These are phyloP conservation scores for Habropoda laboriosa DNA, from an alignment of 1,140 invertebrate genomes.

Conservation along the genomic window DNA sequence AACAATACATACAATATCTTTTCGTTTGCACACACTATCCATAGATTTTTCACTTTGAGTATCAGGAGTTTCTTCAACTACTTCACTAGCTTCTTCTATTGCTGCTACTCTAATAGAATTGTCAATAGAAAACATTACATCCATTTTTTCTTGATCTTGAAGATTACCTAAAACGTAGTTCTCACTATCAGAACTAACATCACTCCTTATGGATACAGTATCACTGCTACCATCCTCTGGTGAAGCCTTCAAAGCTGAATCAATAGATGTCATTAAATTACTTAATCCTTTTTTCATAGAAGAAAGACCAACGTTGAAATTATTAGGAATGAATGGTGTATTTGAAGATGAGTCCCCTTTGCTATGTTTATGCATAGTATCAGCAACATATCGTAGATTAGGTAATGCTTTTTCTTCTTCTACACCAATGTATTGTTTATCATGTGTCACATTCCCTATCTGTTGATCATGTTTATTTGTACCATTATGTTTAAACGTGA, in stretches of 20 bases:
- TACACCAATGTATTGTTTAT: conserved; percentile 24
- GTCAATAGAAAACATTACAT: conserved; percentile 82
- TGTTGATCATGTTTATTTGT: conserved; percentile 68
- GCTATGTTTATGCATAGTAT: conserved; percentile 52
- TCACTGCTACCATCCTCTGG: conserved; percentile 88
- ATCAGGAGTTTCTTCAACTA: conserved; percentile 88
- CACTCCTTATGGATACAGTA: conserved; percentile 86
- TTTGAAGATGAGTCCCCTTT: conserved; percentile 62
- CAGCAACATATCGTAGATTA: conserved; percentile 22
- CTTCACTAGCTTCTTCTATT: conserved; percentile 92
- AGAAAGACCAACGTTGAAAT: conserved; percentile 84
- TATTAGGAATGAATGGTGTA: conserved; percentile 77
- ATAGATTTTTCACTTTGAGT: conserved; percentile 91
- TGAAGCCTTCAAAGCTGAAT: conserved; percentile 88
- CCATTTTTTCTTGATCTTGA: conserved; percentile 84
- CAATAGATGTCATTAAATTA: conserved; percentile 90
- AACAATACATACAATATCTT: conserved; percentile 86
- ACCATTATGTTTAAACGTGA: conserved; percentile 79
- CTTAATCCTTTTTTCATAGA: conserved; percentile 91
- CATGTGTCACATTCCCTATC: background rate
- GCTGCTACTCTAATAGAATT: conserved; percentile 79
- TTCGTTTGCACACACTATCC: conserved; percentile 89
- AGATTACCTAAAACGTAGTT: conserved; percentile 87
- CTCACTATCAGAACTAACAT: conserved; percentile 91
- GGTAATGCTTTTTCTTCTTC: conserved; percentile 47